Evolutionary conservation across 2,113 vertebrate genomes (phyloP).

Genomic region (Merops nubicus): DNA sequence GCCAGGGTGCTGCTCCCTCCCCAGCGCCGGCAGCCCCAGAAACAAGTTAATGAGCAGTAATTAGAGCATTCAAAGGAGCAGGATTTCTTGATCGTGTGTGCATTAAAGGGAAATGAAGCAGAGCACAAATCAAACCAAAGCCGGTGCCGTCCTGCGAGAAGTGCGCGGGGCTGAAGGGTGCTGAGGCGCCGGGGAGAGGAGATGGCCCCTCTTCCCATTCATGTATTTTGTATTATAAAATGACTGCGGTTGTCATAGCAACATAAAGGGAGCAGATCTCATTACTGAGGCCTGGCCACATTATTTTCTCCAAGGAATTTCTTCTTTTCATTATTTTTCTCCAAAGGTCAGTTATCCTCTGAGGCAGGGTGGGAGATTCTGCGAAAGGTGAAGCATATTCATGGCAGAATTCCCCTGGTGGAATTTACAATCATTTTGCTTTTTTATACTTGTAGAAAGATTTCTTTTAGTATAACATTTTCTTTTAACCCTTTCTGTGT

Average conservation of each 20-base stretch:
- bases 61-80: neutral
- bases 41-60: neutral
- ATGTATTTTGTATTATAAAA: constrained; percentile 86
- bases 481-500: constrained; percentile 77
- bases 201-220: constrained; percentile 77
- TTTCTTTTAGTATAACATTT: constrained; percentile 68
- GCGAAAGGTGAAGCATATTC: constrained; percentile 92
- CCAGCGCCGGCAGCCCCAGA: neutral
- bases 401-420: constrained; percentile 84
- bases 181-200: neutral
- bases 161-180: constrained; percentile 47
- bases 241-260: constrained; percentile 82
- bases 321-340: constrained; percentile 91
- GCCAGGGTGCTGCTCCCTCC: fast-evolving
- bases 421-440: constrained; percentile 92
- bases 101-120: constrained; percentile 2
- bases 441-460: constrained; percentile 76
- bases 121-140: neutral
- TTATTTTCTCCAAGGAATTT: constrained; percentile 90
- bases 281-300: constrained; percentile 86
- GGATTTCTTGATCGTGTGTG: neutral
- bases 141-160: constrained; percentile 4
- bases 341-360: constrained; percentile 98
- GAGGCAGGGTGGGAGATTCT: constrained; percentile 89
- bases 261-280: constrained; percentile 87